Percentiles rank a stretch among this genome's conserved stretches.
These are phyloP conservation scores for Archilochus colubris DNA, from an alignment of 2,113 vertebrate genomes.

Conservation along the genomic window DNA sequence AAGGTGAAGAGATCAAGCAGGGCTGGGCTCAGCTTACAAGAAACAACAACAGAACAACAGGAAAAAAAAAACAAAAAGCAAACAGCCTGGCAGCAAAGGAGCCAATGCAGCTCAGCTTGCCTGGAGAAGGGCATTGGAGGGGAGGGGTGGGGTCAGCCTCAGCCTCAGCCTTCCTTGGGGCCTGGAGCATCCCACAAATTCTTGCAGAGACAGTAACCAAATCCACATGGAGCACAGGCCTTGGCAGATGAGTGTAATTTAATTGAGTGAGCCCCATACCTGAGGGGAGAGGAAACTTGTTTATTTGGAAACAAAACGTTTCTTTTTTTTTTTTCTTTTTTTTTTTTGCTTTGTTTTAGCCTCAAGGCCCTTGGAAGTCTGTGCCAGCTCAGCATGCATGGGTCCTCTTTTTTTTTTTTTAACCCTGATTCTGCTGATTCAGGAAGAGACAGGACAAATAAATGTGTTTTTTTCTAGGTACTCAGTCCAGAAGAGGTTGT, in stretches of 20 bases:
- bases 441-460: neutral
- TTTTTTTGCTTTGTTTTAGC: conserved; percentile 46
- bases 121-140: neutral
- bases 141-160: neutral
- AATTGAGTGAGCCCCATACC: conserved; percentile 17
- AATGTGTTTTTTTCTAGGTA: neutral
- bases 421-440: conserved; percentile 32
- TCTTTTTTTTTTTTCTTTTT: conserved; percentile 50
- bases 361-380: neutral
- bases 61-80: neutral
- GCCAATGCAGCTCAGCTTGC: neutral
- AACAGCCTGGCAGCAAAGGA: neutral
- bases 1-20: neutral
- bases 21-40: neutral
- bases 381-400: conserved; percentile 4
- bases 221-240: conserved; percentile 45
- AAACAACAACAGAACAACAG: neutral
- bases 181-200: neutral
- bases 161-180: neutral
- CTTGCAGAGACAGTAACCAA: conserved; percentile 20
- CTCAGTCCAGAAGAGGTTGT: neutral
- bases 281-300: conserved; percentile 68
- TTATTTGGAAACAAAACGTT: conserved; percentile 70
- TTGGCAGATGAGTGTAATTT: conserved; percentile 38
- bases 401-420: neutral